phyloP scores from a whole-genome alignment of 1,140 invertebrate genomes.

The Ceratina japonica region DNA sequence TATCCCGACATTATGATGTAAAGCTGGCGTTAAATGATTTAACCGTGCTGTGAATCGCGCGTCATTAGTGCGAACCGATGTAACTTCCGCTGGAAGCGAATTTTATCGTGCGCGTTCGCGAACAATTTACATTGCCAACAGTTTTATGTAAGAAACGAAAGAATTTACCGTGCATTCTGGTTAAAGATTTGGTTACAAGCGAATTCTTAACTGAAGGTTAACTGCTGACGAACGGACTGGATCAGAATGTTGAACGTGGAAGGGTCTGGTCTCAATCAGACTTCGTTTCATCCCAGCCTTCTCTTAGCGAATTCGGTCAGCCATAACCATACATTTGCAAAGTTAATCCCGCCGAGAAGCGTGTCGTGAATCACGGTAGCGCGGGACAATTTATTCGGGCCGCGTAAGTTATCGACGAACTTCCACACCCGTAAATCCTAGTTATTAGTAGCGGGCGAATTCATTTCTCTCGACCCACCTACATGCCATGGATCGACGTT shows the following conservation, averaged over 20 bases:
- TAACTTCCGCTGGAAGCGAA: not conserved
- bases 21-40: slow-evolving; percentile 43
- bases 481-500: too few relatives aligned
- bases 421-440: slow-evolving; percentile 3
- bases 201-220: too few relatives aligned
- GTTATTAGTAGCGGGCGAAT: slow-evolving; percentile 9
- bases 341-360: slow-evolving; percentile 22
- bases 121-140: too few relatives aligned
- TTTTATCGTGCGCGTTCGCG: too few relatives aligned
- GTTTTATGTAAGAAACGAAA: too few relatives aligned
- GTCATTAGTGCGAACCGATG: slow-evolving; percentile 16
- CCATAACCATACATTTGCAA: slow-evolving; percentile 19
- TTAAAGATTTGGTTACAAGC: too few relatives aligned
- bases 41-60: slow-evolving; percentile 30
- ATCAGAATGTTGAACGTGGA: too few relatives aligned
- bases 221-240: too few relatives aligned
- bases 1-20: slow-evolving; percentile 28
- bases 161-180: too few relatives aligned
- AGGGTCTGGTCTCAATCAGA: too few relatives aligned
- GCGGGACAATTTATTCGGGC: slow-evolving; percentile 16
- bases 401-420: slow-evolving; percentile 1
- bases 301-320: not conserved
- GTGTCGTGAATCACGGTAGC: not conserved
- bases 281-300: too few relatives aligned
- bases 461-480: not conserved